These are phyloP conservation scores for Marasmarcha lunaedactyla DNA, from an alignment of 2,888 invertebrate species.

Conservation along the genomic window DNA sequence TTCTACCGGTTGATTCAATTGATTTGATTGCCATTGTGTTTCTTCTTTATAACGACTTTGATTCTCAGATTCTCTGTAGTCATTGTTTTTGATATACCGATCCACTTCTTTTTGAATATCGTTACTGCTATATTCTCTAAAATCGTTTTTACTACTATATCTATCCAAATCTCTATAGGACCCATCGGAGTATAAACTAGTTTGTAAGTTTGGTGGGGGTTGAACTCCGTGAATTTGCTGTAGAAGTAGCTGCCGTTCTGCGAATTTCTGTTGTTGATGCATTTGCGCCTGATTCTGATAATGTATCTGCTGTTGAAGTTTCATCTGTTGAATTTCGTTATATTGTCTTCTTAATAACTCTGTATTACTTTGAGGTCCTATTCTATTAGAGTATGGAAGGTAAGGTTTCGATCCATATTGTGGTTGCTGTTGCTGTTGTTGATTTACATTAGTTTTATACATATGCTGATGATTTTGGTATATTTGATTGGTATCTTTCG, in stretches of 20 bases:
- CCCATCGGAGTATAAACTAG: constrained; percentile 58
- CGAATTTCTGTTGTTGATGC: constrained; percentile 75
- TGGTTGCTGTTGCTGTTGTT: constrained; percentile 21
- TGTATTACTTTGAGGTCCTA: constrained; percentile 70
- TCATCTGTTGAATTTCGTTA: constrained; percentile 74
- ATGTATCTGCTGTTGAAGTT: constrained; percentile 72
- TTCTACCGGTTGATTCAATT: constrained; percentile 34
- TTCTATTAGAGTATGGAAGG: constrained; percentile 60
- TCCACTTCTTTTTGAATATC: constrained; percentile 54
- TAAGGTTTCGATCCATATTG: constrained; percentile 56
- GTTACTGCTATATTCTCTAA: constrained; percentile 47
- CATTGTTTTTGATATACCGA: constrained; percentile 47
- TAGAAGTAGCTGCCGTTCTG: constrained; percentile 70
- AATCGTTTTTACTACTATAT: constrained; percentile 56
- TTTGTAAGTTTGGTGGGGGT: constrained; percentile 60
- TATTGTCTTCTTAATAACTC: constrained; percentile 72
- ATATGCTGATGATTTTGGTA: constrained; percentile 67
- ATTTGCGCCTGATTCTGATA: constrained; percentile 74
- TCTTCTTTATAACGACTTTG: constrained; percentile 48
- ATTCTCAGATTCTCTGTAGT: constrained; percentile 47
- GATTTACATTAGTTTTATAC: constrained; percentile 57
- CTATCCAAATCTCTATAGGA: constrained; percentile 59
- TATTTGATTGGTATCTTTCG: constrained; percentile 68
- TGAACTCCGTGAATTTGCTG: constrained; percentile 72
- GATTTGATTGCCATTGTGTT: constrained; percentile 48